Evolutionary conservation across 2,888 invertebrate species (phyloP).

Genomic region (Urechis unicinctus): DNA sequence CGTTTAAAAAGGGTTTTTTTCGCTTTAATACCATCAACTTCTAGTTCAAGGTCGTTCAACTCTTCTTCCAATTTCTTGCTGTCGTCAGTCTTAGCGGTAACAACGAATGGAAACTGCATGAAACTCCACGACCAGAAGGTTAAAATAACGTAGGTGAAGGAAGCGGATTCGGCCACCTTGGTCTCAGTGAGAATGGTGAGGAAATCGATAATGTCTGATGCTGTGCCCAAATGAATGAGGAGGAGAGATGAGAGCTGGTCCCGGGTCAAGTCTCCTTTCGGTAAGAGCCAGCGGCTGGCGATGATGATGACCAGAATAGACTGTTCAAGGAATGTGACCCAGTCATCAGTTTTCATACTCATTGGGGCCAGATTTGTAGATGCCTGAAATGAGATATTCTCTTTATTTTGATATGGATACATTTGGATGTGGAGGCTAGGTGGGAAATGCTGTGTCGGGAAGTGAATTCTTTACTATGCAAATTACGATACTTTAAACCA

Average conservation of each 20-base stretch:
- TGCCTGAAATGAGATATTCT: no score
- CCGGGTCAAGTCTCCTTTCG: slow-evolving; percentile 13
- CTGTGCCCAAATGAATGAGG: slow-evolving; percentile 13
- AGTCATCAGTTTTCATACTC: no score
- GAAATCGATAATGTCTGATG: slow-evolving; percentile 13
- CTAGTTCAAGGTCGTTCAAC: neutral
- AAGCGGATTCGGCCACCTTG: slow-evolving; percentile 39
- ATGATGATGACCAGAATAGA: slow-evolving; percentile 25
- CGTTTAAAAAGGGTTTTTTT: neutral
- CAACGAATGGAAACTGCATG: slow-evolving; percentile 34
- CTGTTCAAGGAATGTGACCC: slow-evolving; percentile 24
- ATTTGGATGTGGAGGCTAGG: no score
- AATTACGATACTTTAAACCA: no score
- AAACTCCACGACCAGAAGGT: slow-evolving; percentile 34
- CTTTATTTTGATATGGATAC: no score
- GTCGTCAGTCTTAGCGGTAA: slow-evolving; percentile 12
- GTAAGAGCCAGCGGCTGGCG: slow-evolving; percentile 14
- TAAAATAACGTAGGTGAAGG: slow-evolving; percentile 40
- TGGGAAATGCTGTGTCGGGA: no score
- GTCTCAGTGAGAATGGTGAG: slow-evolving; percentile 60
- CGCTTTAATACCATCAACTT: neutral
- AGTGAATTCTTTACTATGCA: no score
- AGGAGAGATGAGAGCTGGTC: slow-evolving; percentile 14
- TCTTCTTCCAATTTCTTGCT: slow-evolving; percentile 3
- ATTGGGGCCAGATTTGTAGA: no score